phyloP scores from a whole-genome alignment of 2,113 vertebrate species.

The Trogon melanurus region DNA sequence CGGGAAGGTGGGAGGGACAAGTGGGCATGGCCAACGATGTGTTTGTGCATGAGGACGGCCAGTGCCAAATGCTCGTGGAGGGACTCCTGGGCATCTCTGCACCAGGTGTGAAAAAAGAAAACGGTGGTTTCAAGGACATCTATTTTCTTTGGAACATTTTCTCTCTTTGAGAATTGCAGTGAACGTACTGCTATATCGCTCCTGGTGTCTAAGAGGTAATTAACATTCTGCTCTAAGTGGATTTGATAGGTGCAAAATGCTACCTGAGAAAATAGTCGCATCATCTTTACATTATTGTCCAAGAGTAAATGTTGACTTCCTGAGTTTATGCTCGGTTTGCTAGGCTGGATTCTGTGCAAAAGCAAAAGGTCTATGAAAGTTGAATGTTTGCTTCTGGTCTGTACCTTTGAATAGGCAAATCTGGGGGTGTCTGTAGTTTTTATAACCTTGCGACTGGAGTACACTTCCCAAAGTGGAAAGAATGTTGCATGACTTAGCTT shows the following conservation, averaged over 20 bases:
- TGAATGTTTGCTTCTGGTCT: neutral
- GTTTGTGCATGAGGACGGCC: accelerated
- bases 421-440: neutral
- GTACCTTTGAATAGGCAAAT: neutral
- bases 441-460: neutral
- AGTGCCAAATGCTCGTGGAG: neutral
- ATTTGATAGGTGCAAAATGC: neutral
- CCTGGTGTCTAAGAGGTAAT: neutral
- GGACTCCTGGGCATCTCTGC: too few relatives aligned
- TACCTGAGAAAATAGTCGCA: neutral
- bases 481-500: neutral
- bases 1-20: neutral
- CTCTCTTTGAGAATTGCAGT: neutral
- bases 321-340: neutral
- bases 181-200: neutral
- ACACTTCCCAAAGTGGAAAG: neutral
- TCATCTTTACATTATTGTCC: neutral
- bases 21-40: accelerated
- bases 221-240: neutral
- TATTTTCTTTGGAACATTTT: neutral
- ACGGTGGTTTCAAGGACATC: neutral
- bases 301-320: neutral
- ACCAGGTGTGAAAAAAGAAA: neutral
- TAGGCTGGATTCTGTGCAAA: neutral
- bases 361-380: neutral